Evolutionary conservation across 2,888 invertebrate genomes (phyloP).

Genomic region (Maniola hyperantus): DNA sequence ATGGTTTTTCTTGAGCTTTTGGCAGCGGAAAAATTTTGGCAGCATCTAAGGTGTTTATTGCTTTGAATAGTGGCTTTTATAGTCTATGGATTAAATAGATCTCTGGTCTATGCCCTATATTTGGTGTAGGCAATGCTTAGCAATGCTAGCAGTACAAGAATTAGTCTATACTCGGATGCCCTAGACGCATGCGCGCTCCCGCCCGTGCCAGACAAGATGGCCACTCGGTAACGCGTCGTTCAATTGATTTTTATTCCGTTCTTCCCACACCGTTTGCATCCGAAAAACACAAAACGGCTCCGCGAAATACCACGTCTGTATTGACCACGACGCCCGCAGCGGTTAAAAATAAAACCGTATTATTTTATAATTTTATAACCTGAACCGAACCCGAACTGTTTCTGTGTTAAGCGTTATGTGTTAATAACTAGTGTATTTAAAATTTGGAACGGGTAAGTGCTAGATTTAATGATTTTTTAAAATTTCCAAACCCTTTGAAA

Average conservation of each 20-base stretch:
- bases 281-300: constrained; percentile 39
- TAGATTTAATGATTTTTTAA: constrained; percentile 20
- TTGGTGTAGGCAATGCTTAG: constrained; percentile 24
- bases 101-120: constrained; percentile 14
- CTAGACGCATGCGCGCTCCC: constrained; percentile 67
- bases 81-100: constrained; percentile 16
- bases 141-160: constrained; percentile 17
- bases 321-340: constrained; percentile 27
- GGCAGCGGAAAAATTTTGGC: neutral
- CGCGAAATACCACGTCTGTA: constrained; percentile 25
- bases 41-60: neutral
- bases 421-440: constrained; percentile 27
- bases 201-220: constrained; percentile 70
- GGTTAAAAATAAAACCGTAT: constrained; percentile 32
- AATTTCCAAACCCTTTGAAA: neutral
- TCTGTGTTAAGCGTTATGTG: constrained; percentile 27
- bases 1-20: neutral
- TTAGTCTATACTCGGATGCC: constrained; percentile 38
- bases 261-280: constrained; percentile 49
- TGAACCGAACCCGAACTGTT: constrained; percentile 25
- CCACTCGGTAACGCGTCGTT: constrained; percentile 61
- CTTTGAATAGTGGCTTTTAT: neutral
- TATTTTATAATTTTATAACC: constrained; percentile 34
- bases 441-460: constrained; percentile 33
- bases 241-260: constrained; percentile 73